These are phyloP conservation scores for Nesospiza acunhae DNA, from an alignment of 2,113 vertebrate genomes.

Conservation along the genomic window DNA sequence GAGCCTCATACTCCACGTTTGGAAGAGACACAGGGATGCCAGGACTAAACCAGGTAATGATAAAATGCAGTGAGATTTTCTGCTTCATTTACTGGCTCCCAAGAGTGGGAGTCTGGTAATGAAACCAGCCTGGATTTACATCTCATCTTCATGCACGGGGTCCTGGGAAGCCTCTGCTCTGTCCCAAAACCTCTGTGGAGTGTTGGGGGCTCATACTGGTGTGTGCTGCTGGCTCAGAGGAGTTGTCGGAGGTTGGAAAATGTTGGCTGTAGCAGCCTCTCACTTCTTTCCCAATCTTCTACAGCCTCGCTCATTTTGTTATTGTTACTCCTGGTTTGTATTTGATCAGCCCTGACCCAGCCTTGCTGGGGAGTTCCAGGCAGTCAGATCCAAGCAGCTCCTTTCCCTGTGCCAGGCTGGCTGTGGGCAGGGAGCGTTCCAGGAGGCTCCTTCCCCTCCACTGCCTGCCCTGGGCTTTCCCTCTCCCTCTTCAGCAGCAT, in stretches of 20 bases:
- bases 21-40: slow-evolving; percentile 82
- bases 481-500: not conserved
- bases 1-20: slow-evolving; percentile 84
- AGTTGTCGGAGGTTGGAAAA: not conserved
- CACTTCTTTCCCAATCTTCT: not conserved
- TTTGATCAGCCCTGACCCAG: not conserved
- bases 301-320: not conserved
- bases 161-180: not conserved
- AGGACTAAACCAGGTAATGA: slow-evolving; percentile 76
- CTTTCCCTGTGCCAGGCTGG: not conserved
- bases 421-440: rapidly evolving
- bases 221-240: not conserved
- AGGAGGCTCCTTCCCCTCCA: not conserved
- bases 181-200: not conserved
- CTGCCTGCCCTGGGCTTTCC: not conserved
- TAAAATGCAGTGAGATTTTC: not conserved
- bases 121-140: not conserved
- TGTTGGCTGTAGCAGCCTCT: not conserved
- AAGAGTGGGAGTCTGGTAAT: not conserved
- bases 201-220: rapidly evolving
- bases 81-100: not conserved
- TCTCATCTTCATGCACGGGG: rapidly evolving
- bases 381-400: not conserved
- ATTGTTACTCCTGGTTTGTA: not conserved
- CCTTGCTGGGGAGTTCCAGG: not conserved